These are phyloP conservation scores for Drosophila baimaii DNA, from an alignment of 1,140 invertebrate species.

Conservation along the genomic window DNA sequence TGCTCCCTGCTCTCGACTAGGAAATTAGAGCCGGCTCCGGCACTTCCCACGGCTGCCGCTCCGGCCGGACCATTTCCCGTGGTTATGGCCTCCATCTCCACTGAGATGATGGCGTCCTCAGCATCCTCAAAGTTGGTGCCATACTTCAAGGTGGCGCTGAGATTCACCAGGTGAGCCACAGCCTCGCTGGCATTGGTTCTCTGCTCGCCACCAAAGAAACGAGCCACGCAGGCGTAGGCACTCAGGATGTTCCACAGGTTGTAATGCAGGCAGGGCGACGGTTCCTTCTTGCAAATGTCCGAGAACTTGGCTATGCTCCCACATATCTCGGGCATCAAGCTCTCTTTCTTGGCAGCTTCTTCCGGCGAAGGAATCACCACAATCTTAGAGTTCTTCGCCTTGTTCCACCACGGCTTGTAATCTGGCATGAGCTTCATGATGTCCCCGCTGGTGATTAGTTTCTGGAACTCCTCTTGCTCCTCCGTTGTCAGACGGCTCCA, in stretches of 20 bases:
- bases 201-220: constrained; percentile 90
- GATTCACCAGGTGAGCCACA: constrained; percentile 85
- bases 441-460: constrained; percentile 87
- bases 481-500: constrained; percentile 88
- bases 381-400: constrained; percentile 85
- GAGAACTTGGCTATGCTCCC: constrained; percentile 85
- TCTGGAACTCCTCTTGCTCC: constrained; percentile 90
- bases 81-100: constrained; percentile 84
- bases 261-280: constrained; percentile 87
- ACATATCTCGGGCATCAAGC: constrained; percentile 47
- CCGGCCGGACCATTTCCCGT: constrained; percentile 65
- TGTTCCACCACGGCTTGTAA: constrained; percentile 90
- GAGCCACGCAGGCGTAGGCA: constrained; percentile 87
- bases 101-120: constrained; percentile 87
- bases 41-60: constrained; percentile 48
- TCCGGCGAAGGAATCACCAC: constrained; percentile 84
- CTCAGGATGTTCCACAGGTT: constrained; percentile 89
- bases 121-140: constrained; percentile 87
- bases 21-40: constrained; percentile 29
- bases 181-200: constrained; percentile 87
- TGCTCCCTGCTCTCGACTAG: constrained; percentile 62
- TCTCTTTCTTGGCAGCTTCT: constrained; percentile 15
- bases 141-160: constrained; percentile 87
- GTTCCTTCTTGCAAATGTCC: constrained; percentile 86
- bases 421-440: constrained; percentile 87